Evolutionary conservation across 1,140 invertebrate species (phyloP), one percentile per base, ranked within the genome.

Genomic region (Danaus plexippus): DNA sequence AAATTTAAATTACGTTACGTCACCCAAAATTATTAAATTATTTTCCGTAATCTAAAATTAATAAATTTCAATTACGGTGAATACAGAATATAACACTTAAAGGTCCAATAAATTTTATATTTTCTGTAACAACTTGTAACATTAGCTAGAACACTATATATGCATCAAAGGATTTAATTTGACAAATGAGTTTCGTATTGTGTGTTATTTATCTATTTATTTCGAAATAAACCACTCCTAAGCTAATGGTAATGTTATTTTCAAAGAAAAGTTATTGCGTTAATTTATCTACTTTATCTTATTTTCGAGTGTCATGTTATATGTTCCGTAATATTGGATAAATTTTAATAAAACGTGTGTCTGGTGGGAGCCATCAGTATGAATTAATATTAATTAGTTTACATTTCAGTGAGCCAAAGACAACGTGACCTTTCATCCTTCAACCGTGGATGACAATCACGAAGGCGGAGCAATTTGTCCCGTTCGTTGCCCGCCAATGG

Each of bases 371-470:
- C 22, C 22, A 32, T 32, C 7, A 6, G 22, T 32, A 32, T 32
- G 22, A 32, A 32, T 32, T 32, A 47, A 15, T 47, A 13, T 47
- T 47, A 12, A 48, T 48, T 48, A 48, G 9, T 9, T 48, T 18
- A 22, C 9, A 18, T 57, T 67, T 45, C 75, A 85, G 81, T 73
- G 46, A 85, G 81, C 66, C 81, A 85, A 60, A 69, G 76, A 66
- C 73, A 81, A 44, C 71, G 77, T 9, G 75, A 79, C 54, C 73
- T 67, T n/a, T 85, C 81, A 9, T 81, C 80, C 11, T 73, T 78
- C 57, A 77, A 73, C 56, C 67, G 78, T 9, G 67, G 77, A 74
- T 83, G 80, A 85, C 77, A 80, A 63, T 83, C 81, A 64, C 71
- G 63, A 47, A 69, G 71, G 54, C 67, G 77, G 57, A 79, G 78